These are phyloP conservation scores for Protobothrops flavoviridis DNA, from an alignment of 2,113 vertebrate genomes.

Conservation along the genomic window DNA sequence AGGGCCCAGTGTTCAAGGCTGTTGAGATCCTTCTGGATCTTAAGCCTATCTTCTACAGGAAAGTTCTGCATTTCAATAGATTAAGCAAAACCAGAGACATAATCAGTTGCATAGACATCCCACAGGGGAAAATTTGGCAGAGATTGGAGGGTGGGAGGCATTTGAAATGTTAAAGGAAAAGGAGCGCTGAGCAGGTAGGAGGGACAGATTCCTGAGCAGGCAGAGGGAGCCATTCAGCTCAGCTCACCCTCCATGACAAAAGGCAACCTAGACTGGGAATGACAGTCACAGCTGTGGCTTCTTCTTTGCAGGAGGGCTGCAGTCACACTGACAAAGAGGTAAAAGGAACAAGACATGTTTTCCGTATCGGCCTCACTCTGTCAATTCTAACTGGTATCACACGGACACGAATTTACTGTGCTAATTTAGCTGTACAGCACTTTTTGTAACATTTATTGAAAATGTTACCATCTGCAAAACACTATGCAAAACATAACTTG, in stretches of 20 bases:
- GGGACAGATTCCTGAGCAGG: neutral
- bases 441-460: constrained; percentile 26
- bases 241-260: neutral
- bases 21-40: neutral
- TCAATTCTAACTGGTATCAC: neutral
- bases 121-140: neutral
- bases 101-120: neutral
- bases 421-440: constrained; percentile 9
- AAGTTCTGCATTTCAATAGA: neutral
- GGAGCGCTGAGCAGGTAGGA: neutral
- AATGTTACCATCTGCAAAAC: constrained; percentile 33
- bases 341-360: neutral
- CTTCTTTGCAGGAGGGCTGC: neutral
- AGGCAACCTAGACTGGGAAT: neutral
- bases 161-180: neutral
- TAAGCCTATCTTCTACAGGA: neutral
- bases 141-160: neutral
- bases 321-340: constrained; percentile 9
- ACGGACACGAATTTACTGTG: neutral
- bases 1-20: neutral
- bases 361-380: neutral
- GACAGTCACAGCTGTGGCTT: neutral
- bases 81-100: neutral
- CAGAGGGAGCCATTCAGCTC: neutral
- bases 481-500: constrained; percentile 7